Conservation (phyloP, 2,113 vertebrate species). For the Pollimyrus isidori region DNA sequence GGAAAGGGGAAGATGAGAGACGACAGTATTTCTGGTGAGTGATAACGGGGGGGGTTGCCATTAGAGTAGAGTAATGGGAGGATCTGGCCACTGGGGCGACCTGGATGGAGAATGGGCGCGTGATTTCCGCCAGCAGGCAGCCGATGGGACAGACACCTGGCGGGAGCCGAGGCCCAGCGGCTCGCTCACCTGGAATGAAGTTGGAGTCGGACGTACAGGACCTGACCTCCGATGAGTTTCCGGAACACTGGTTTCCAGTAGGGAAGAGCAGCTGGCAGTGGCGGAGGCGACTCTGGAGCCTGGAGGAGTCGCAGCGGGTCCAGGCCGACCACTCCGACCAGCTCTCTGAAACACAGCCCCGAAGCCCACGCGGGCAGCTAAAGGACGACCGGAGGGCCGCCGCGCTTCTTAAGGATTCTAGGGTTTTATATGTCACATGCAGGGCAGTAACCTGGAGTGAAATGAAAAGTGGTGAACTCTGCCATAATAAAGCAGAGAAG, state of each 20-base stretch:
- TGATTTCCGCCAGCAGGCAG: constrained; percentile 41
- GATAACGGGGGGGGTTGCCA: constrained; percentile 23
- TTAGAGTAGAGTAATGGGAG: constrained; percentile 27
- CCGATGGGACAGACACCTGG: constrained; percentile 39
- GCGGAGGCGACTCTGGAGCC: constrained; percentile 70
- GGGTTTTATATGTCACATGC: neutral
- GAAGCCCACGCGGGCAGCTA: neutral
- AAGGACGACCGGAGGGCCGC: neutral
- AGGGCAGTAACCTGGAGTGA: neutral
- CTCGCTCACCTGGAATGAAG: constrained; percentile 79
- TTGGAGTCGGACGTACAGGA: constrained; percentile 77
- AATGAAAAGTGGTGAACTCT: neutral
- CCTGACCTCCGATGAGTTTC: constrained; percentile 77
- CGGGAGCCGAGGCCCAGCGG: constrained; percentile 35
- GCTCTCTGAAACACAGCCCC: constrained; percentile 67
- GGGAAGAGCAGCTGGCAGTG: constrained; percentile 84
- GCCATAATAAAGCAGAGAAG: neutral
- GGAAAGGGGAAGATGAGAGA: neutral
- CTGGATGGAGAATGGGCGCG: constrained; percentile 24
- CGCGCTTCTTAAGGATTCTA: neutral
- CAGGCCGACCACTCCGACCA: constrained; percentile 92
- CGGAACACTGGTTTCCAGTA: constrained; percentile 79
- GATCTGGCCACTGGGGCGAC: constrained; percentile 19
- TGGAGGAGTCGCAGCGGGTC: constrained; percentile 75
- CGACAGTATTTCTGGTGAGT: constrained; percentile 33